Conservation (phyloP, 2,113 vertebrate genomes). For the Uropsilus gracilis region DNA sequence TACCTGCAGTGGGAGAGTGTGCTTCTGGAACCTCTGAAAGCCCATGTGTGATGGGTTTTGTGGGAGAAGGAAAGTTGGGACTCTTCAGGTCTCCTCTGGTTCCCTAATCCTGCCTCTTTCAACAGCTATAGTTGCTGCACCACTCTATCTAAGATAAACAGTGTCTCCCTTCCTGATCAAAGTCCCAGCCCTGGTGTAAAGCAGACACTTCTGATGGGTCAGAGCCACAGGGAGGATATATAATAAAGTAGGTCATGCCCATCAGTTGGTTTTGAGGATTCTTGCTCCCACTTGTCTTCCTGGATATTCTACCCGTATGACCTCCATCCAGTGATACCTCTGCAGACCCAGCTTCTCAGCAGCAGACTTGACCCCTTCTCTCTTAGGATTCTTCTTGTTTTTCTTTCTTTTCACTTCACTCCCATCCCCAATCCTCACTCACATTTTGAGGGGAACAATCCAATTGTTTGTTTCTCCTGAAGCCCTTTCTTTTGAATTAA, state of each 20-base stretch:
- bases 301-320: fast-evolving
- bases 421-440: background rate
- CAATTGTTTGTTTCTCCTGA: background rate
- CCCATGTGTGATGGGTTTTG: background rate
- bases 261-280: background rate
- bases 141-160: background rate
- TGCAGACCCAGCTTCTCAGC: background rate
- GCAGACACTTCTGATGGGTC: background rate
- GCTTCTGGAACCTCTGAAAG: background rate
- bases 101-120: background rate
- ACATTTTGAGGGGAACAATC: background rate
- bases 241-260: background rate
- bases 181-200: background rate
- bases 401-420: background rate
- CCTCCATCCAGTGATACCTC: background rate
- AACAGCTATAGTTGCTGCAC: background rate
- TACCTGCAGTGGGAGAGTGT: background rate
- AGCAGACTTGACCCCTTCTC: background rate
- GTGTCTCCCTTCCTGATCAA: background rate
- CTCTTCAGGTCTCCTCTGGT: background rate
- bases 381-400: background rate
- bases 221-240: background rate
- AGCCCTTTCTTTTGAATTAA: background rate
- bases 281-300: background rate
- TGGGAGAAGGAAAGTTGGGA: background rate